phyloP scores from a whole-genome alignment of 35 echinoderm and acorn worm species.

The Acanthaster planci region DNA sequence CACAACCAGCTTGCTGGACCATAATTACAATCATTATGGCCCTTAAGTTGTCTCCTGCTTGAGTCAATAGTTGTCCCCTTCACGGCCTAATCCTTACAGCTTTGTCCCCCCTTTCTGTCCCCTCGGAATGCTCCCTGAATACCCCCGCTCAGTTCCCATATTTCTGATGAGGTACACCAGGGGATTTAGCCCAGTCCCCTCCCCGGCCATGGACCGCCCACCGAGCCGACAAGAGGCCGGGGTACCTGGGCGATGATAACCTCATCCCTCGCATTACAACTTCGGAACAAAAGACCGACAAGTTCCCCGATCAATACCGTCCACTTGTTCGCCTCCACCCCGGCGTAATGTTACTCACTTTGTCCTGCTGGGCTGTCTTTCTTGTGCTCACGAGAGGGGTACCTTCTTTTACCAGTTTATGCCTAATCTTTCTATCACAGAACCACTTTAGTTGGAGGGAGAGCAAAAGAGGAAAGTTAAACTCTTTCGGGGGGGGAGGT shows the following conservation, averaged over 20 bases:
- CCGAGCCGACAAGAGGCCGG: background rate
- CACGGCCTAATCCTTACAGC: background rate
- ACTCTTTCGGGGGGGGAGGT: too few species aligned
- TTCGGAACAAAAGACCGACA: background rate
- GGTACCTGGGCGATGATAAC: background rate
- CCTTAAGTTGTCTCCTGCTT: background rate
- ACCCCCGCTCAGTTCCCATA: background rate
- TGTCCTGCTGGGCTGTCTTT: slow-evolving; percentile 5
- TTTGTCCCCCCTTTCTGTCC: background rate
- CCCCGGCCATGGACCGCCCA: background rate
- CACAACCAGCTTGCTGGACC: background rate
- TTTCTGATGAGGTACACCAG: background rate
- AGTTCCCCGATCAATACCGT: slow-evolving; percentile 5
- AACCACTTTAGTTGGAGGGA: background rate
- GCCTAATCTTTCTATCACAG: background rate
- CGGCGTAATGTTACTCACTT: slow-evolving; percentile 6
- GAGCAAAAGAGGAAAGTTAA: too few species aligned
- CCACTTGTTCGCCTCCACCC: slow-evolving; percentile 9
- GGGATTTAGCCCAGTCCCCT: background rate
- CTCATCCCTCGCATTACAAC: background rate
- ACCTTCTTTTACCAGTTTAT: slow-evolving; percentile 3
- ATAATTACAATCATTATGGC: slow-evolving; percentile 24
- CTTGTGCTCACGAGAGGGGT: background rate
- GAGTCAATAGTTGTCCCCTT: background rate
- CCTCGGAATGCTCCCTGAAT: background rate